Percentiles rank a stretch among this genome's conserved stretches.
These are phyloP conservation scores for Phytoseiulus persimilis DNA, from an alignment of 2,888 invertebrate genomes.

Conservation along the genomic window DNA sequence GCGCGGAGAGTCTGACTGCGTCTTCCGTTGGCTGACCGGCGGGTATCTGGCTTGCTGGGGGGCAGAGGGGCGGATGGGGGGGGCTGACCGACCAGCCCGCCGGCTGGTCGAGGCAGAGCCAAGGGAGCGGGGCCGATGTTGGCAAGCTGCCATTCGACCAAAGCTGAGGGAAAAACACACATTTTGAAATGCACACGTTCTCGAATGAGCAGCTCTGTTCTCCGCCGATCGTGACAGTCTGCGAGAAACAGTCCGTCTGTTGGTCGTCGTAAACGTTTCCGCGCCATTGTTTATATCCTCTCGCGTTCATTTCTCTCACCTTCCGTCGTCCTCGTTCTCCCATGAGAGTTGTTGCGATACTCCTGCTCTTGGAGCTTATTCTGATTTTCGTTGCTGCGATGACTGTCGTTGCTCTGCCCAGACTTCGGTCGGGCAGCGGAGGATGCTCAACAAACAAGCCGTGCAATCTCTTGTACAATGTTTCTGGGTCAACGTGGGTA, in stretches of 20 bases:
- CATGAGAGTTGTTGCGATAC: not conserved
- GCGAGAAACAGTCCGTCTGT: not conserved
- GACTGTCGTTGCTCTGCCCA: not conserved
- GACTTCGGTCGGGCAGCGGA: not conserved
- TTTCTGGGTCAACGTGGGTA: not conserved
- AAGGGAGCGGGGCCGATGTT: not conserved
- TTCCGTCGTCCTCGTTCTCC: not conserved
- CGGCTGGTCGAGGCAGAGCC: not conserved
- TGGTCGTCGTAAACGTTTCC: not conserved
- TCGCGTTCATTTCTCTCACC: not conserved
- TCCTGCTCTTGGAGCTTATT: not conserved
- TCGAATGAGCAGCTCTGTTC: not conserved
- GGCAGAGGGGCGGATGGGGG: too few relatives aligned
- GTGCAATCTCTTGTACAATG: conserved; percentile 5
- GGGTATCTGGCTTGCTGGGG: too few relatives aligned
- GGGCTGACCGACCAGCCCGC: not conserved
- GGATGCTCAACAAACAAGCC: not conserved
- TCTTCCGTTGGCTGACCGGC: not conserved
- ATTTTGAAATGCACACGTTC: not conserved
- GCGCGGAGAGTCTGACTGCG: not conserved
- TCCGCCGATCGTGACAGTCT: not conserved
- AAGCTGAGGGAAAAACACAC: not conserved
- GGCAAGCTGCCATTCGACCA: not conserved
- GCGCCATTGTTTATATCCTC: not conserved
- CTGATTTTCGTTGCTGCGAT: not conserved